Percentiles rank a stretch among this genome's conserved stretches.
Evolutionary conservation across 1,140 invertebrate species (phyloP).

Genomic region (Drosophila jambulina): DNA sequence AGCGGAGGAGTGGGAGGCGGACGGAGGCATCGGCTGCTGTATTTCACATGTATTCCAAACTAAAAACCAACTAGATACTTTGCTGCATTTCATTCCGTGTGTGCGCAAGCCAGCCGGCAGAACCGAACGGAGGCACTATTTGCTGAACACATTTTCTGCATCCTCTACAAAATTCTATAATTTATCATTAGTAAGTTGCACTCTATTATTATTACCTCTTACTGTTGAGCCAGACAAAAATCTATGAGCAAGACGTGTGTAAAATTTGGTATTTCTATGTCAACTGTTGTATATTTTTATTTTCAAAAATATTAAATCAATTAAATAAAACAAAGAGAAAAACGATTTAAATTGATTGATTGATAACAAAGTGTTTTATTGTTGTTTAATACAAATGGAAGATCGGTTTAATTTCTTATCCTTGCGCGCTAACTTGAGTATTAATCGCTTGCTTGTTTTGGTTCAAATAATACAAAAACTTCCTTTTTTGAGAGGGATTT

Average conservation of each 20-base stretch:
- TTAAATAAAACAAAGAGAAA: conserved; percentile 4
- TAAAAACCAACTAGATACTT: conserved; percentile 44
- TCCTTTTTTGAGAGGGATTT: conserved; percentile 14
- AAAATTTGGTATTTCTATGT: conserved; percentile 36
- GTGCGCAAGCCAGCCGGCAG: conserved; percentile 33
- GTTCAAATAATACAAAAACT: too few relatives aligned
- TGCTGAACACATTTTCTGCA: conserved; percentile 55
- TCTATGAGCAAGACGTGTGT: conserved; percentile 13
- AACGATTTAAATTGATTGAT: conserved; percentile 8
- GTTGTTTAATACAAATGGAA: background rate
- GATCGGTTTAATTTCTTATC: background rate
- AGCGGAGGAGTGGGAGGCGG: conserved; percentile 63
- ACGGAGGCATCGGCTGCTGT: conserved; percentile 20
- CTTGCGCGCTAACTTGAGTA: background rate
- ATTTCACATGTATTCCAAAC: conserved; percentile 63
- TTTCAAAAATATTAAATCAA: conserved; percentile 25
- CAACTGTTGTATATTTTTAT: conserved; percentile 40
- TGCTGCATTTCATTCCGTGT: conserved; percentile 78
- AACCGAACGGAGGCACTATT: conserved; percentile 25
- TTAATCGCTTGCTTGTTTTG: too few relatives aligned
- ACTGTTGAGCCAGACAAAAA: conserved; percentile 15
- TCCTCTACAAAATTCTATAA: conserved; percentile 28
- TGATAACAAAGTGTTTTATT: background rate
- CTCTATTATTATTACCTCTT: conserved; percentile 30
- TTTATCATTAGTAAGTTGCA: conserved; percentile 26